phyloP scores from a whole-genome alignment of 2,113 vertebrate genomes.

The Athene cunicularia region DNA sequence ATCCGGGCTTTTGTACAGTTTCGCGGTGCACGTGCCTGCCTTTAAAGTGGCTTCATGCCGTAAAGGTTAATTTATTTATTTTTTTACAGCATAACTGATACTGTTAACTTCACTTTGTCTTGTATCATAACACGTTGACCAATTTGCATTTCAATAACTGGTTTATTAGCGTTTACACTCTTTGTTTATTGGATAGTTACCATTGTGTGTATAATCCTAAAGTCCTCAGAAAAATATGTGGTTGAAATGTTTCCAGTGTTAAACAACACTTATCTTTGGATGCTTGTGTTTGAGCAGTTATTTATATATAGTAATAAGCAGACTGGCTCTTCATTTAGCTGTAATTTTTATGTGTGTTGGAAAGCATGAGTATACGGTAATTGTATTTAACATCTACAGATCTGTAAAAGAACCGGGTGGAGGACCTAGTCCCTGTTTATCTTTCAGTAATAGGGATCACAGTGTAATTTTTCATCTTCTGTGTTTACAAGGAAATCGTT shows the following conservation, averaged over 20 bases:
- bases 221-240: background rate
- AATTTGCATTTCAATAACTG: background rate
- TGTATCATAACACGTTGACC: background rate
- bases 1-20: background rate
- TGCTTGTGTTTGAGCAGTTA: conserved; percentile 52
- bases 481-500: background rate
- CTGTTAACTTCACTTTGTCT: background rate
- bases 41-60: background rate
- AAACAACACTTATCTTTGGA: conserved; percentile 1
- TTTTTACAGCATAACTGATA: conserved; percentile 47
- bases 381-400: conserved; percentile 14
- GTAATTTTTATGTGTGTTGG: conserved; percentile 28
- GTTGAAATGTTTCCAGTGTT: background rate
- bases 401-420: conserved; percentile 7
- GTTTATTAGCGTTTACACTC: background rate
- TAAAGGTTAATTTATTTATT: conserved; percentile 55
- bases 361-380: conserved; percentile 55
- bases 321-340: conserved; percentile 7
- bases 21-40: conserved; percentile 13
- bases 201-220: background rate
- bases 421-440: background rate
- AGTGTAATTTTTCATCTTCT: conserved; percentile 11
- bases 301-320: conserved; percentile 25
- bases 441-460: background rate
- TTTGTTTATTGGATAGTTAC: background rate